A percentile compares a stretch with the other conserved stretches of the same genome.
Conservation (phyloP, 2,888 invertebrate genomes). For the Aplocera efformata region DNA sequence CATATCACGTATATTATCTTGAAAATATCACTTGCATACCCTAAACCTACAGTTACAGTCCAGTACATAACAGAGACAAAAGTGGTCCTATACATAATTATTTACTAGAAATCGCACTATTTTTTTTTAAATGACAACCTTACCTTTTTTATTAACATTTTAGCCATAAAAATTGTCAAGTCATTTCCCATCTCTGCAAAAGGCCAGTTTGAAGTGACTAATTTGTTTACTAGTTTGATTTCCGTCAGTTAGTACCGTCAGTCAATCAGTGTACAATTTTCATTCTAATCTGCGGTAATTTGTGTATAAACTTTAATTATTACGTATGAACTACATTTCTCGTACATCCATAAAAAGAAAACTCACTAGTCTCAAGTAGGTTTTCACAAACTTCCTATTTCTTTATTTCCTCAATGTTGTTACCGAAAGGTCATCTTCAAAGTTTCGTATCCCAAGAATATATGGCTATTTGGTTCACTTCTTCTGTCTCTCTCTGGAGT, state of each 20-base stretch:
- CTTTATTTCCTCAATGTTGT: not conserved
- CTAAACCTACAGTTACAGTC: constrained; percentile 18
- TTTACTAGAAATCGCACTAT: constrained; percentile 22
- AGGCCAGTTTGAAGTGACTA: too few relatives aligned
- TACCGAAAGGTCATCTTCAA: not conserved
- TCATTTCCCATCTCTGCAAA: not conserved
- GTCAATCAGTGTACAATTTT: too few relatives aligned
- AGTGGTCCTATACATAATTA: constrained; percentile 17
- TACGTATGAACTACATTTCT: too few relatives aligned
- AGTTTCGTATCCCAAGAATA: constrained; percentile 20
- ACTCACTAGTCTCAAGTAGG: too few relatives aligned
- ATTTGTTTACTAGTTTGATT: too few relatives aligned
- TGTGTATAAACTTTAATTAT: too few relatives aligned
- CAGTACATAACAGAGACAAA: constrained; percentile 13
- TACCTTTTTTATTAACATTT: constrained; percentile 1
- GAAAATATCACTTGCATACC: constrained; percentile 32
- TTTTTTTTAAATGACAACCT: constrained; percentile 13
- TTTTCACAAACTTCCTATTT: too few relatives aligned
- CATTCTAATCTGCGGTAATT: too few relatives aligned
- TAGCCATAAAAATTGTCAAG: constrained; percentile 5
- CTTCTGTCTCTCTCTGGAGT: constrained; percentile 72
- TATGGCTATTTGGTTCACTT: constrained; percentile 46
- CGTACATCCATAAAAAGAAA: too few relatives aligned
- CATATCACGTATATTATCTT: constrained; percentile 22
- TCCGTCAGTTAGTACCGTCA: too few relatives aligned